A percentile compares a stretch with the other conserved stretches of the same genome.
phyloP scores from a whole-genome alignment of 2,888 invertebrate genomes.

The Dorcus parallelipipedus region DNA sequence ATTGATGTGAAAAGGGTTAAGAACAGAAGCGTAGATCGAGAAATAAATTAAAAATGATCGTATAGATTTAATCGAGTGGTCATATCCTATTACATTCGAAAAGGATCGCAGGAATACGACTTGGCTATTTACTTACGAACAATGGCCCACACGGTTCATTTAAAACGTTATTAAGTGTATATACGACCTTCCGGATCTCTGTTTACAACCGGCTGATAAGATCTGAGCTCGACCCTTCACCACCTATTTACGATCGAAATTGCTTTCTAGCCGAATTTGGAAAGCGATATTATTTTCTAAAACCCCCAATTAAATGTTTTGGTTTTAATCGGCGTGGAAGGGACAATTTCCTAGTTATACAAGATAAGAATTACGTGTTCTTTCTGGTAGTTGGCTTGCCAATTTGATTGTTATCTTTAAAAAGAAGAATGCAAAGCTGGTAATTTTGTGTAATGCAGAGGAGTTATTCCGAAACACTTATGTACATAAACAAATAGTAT shows the following conservation, averaged over 20 bases:
- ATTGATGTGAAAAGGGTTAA: neutral
- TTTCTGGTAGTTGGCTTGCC: too few species aligned
- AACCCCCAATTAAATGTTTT: too few species aligned
- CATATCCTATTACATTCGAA: constrained; percentile 16
- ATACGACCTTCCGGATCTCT: constrained; percentile 37
- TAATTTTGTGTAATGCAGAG: too few species aligned
- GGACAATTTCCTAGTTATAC: too few species aligned
- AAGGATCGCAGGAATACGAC: constrained; percentile 17
- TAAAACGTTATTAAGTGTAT: constrained; percentile 41
- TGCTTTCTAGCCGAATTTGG: neutral
- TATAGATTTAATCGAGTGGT: constrained; percentile 29
- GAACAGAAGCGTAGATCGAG: neutral
- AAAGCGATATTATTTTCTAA: too few species aligned
- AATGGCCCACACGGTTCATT: constrained; percentile 38
- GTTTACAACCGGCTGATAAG: constrained; percentile 33
- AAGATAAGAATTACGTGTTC: too few species aligned
- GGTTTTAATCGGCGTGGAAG: too few species aligned
- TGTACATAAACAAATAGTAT: too few species aligned
- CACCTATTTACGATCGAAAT: constrained; percentile 32
- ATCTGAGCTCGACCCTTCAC: constrained; percentile 32
- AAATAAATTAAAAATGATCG: constrained; percentile 1
- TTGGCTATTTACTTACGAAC: constrained; percentile 32
- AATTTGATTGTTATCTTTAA: too few species aligned
- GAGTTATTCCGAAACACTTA: too few species aligned
- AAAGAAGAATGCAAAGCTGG: too few species aligned